Evolutionary conservation across 1,140 invertebrate species (phyloP).

Genomic region (Gonatopus flavifemur): DNA sequence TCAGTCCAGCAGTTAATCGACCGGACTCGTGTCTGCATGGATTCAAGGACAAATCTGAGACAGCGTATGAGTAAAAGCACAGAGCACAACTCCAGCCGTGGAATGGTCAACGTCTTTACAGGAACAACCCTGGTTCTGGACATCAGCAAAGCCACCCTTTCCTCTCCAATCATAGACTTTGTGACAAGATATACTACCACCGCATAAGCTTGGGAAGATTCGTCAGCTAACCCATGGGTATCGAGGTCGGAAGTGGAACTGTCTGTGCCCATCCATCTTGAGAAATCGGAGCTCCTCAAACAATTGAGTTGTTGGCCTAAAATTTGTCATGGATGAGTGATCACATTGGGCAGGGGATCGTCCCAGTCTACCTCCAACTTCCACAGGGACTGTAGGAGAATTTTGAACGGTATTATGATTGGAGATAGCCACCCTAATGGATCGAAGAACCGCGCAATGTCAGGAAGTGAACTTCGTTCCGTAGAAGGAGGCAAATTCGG

Average conservation of each 20-base stretch:
- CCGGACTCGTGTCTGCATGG: conserved; percentile 22
- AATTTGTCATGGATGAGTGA: conserved; percentile 6
- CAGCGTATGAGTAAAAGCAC: conserved; percentile 31
- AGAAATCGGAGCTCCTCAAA: no score
- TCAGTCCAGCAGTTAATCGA: conserved; percentile 32
- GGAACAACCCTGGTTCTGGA: conserved; percentile 40
- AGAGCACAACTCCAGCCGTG: conserved; percentile 42
- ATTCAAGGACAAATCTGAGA: conserved; percentile 10
- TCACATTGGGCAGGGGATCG: conserved; percentile 6
- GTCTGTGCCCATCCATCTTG: no score
- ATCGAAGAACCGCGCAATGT: background rate
- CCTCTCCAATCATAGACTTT: background rate
- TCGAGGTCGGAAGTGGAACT: no score
- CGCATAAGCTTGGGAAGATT: conserved; percentile 9
- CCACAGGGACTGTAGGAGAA: conserved; percentile 11
- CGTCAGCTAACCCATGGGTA: conserved; percentile 19
- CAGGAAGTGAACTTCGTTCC: background rate
- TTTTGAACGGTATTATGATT: conserved; percentile 1
- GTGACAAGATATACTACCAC: conserved; percentile 7
- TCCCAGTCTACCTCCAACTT: conserved; percentile 7
- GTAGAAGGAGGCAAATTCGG: no score
- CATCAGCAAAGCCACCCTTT: background rate
- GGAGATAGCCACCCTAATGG: conserved; percentile 1
- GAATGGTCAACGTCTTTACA: conserved; percentile 34
- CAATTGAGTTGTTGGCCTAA: no score